phyloP scores from a whole-genome alignment of 1,140 invertebrate genomes.

The Augochlora pura region DNA sequence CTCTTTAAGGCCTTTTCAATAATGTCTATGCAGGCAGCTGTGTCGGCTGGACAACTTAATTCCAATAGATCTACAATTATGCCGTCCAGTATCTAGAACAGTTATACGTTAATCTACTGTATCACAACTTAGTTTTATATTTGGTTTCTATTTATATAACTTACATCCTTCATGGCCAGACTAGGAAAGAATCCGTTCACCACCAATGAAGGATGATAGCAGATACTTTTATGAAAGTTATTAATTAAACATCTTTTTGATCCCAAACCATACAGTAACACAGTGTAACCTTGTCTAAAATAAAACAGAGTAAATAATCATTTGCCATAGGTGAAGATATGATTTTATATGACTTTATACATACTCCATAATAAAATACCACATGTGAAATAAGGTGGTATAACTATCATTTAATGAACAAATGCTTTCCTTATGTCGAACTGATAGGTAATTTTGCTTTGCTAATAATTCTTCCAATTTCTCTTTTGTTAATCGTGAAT shows the following conservation, averaged over 20 bases:
- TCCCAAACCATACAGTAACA: constrained; percentile 93
- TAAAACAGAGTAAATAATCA: constrained; percentile 25
- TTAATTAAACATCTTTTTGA: constrained; percentile 91
- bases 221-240: constrained; percentile 86
- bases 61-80: constrained; percentile 90
- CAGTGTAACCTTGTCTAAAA: constrained; percentile 91
- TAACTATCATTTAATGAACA: constrained; percentile 53
- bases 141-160: constrained; percentile 13
- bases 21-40: constrained; percentile 85
- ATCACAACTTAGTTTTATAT: background rate
- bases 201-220: constrained; percentile 86
- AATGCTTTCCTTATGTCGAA: constrained; percentile 80
- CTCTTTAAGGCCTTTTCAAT: constrained; percentile 84
- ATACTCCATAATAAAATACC: constrained; percentile 76
- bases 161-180: constrained; percentile 90
- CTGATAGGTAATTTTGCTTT: constrained; percentile 80
- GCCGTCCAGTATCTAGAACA: constrained; percentile 85
- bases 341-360: constrained; percentile 38
- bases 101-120: background rate
- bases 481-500: constrained; percentile 85
- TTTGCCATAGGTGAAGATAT: background rate
- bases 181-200: constrained; percentile 96
- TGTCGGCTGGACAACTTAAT: constrained; percentile 82
- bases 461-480: constrained; percentile 83
- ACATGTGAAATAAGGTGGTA: constrained; percentile 67